Evolutionary conservation across 2,797 vertebrate species (phyloP).

Genomic region (Hydrolagus colliei): DNA sequence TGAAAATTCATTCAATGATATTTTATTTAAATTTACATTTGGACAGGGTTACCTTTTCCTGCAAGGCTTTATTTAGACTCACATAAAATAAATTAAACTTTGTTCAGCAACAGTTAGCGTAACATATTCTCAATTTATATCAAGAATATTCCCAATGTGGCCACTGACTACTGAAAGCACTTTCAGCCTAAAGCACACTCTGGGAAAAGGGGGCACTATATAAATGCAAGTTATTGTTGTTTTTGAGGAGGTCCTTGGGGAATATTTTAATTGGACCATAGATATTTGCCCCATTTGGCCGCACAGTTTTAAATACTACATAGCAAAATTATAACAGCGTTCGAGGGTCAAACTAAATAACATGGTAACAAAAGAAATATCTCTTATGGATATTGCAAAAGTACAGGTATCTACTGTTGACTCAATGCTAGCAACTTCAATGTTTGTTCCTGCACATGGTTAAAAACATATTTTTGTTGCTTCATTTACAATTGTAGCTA

Average conservation of each 20-base stretch:
- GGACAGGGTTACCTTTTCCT: background rate
- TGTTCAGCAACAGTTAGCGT: background rate
- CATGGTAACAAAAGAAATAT: background rate
- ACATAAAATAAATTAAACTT: constrained; percentile 11
- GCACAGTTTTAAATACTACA: background rate
- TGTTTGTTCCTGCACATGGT: no score
- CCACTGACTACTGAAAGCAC: background rate
- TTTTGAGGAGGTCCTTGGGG: background rate
- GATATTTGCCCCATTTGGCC: background rate
- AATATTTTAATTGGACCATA: background rate
- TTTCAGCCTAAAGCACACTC: no score
- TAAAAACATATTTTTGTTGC: background rate
- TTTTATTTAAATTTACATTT: background rate
- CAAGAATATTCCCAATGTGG: background rate
- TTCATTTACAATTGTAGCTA: background rate
- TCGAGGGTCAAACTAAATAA: background rate
- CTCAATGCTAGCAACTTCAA: background rate
- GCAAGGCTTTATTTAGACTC: background rate
- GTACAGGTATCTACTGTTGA: background rate
- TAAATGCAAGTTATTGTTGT: no score
- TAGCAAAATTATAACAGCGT: background rate
- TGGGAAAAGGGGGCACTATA: no score
- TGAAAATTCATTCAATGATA: background rate
- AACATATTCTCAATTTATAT: background rate
- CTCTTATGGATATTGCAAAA: background rate